phyloP scores from a whole-genome alignment of 2,797 vertebrate species.

The Pagetopsis macropterus region DNA sequence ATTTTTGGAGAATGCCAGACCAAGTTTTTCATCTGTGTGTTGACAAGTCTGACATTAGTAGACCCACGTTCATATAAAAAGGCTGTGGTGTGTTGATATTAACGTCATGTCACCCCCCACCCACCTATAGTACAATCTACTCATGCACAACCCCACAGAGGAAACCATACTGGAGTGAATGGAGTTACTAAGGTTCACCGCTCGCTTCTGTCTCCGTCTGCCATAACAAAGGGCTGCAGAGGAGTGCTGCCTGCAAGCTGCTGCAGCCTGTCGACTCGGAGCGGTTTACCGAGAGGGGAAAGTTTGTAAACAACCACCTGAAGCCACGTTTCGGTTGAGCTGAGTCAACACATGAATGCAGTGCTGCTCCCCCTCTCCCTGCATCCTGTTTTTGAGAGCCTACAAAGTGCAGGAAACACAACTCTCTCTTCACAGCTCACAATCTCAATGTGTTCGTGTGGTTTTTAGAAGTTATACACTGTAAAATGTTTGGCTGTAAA shows the following conservation, averaged over 20 bases:
- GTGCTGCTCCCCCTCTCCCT: background rate
- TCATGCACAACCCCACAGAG: background rate
- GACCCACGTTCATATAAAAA: conserved; percentile 5
- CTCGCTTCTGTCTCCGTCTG: conserved; percentile 13
- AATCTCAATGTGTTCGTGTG: background rate
- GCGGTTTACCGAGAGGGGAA: conserved; percentile 49
- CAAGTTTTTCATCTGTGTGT: background rate
- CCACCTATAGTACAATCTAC: background rate
- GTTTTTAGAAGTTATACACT: background rate
- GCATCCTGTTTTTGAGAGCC: conserved; percentile 60
- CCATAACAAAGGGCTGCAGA: background rate
- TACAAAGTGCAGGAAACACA: conserved; percentile 38
- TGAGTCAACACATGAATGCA: conserved; percentile 40
- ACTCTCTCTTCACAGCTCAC: background rate
- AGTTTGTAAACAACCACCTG: conserved; percentile 43
- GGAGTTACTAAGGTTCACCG: conserved; percentile 7
- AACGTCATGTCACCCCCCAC: conserved; percentile 11
- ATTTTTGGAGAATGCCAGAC: background rate
- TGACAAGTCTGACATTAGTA: conserved; percentile 1
- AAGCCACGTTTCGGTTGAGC: conserved; percentile 17
- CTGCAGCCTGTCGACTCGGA: background rate
- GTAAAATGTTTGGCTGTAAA: too few relatives aligned
- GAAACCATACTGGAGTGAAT: conserved; percentile 10
- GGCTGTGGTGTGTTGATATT: background rate
- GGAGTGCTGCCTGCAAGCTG: background rate